Evolutionary conservation across 1,140 invertebrate species (phyloP).

Genomic region (Apocrypta bakeri): DNA sequence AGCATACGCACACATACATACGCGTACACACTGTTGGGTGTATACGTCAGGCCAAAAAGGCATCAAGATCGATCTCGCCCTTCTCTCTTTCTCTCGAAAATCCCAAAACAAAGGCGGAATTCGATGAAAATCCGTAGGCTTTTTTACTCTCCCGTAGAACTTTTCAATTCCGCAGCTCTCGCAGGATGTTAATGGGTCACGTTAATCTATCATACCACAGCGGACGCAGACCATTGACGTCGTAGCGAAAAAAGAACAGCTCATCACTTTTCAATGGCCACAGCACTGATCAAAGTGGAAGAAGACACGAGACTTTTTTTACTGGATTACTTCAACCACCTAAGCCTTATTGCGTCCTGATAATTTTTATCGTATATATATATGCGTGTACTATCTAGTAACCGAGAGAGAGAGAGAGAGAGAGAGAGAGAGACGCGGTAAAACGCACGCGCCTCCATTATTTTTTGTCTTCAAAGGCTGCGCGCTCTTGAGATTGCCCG

Average conservation of each 20-base stretch:
- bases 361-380: too few species aligned
- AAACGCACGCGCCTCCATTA: too few species aligned
- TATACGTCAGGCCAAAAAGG: not conserved
- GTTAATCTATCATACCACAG: constrained; percentile 10
- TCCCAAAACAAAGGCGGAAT: constrained; percentile 14
- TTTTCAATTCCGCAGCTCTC: constrained; percentile 21
- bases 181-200: constrained; percentile 26
- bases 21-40: too few species aligned
- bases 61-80: not conserved
- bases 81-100: not conserved
- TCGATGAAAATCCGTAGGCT: not conserved
- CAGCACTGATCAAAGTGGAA: constrained; percentile 2
- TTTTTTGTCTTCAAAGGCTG: too few species aligned
- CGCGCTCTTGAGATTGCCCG: too few species aligned
- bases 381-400: too few species aligned
- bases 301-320: not conserved
- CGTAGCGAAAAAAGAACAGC: not conserved
- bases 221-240: not conserved
- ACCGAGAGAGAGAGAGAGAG: too few species aligned
- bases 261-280: not conserved
- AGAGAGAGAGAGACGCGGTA: too few species aligned
- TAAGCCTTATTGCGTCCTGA: not conserved
- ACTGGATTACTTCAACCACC: not conserved
- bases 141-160: not conserved
- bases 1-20: too few species aligned